A percentile compares a stretch with the other conserved stretches of the same genome.
Evolutionary conservation across 2,888 invertebrate genomes (phyloP).

Genomic region (Ectropis crepuscularia): DNA sequence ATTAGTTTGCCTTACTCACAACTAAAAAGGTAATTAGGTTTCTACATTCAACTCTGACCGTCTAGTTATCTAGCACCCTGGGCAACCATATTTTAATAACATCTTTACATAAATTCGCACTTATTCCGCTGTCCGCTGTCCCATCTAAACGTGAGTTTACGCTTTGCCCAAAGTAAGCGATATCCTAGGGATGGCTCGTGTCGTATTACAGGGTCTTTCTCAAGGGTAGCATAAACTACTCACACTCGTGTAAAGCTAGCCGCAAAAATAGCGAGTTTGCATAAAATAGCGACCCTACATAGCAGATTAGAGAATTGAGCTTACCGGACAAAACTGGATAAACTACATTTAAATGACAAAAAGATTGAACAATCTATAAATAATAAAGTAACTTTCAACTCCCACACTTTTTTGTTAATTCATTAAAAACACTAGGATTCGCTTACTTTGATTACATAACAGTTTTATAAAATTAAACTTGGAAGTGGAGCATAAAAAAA

Average conservation of each 20-base stretch:
- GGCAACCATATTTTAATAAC: constrained; percentile 4
- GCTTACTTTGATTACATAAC: no score
- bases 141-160: constrained; percentile 31
- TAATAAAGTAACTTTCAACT: no score
- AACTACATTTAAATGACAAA: not conserved
- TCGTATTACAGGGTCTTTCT: constrained; percentile 41
- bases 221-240: constrained; percentile 42
- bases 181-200: constrained; percentile 34
- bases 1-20: no score
- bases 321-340: not conserved
- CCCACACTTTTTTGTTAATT: no score
- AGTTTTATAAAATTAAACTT: no score
- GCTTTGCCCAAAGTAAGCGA: constrained; percentile 38
- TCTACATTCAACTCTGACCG: no score
- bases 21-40: no score
- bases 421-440: no score
- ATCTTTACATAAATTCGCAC: constrained; percentile 41
- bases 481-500: no score
- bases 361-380: no score
- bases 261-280: constrained; percentile 44
- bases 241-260: constrained; percentile 35
- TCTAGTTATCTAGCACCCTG: not conserved
- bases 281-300: constrained; percentile 31
- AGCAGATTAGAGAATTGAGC: constrained; percentile 4
- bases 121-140: constrained; percentile 27